Conservation (phyloP, 2,888 invertebrate species). For the Lithosia quadra region DNA sequence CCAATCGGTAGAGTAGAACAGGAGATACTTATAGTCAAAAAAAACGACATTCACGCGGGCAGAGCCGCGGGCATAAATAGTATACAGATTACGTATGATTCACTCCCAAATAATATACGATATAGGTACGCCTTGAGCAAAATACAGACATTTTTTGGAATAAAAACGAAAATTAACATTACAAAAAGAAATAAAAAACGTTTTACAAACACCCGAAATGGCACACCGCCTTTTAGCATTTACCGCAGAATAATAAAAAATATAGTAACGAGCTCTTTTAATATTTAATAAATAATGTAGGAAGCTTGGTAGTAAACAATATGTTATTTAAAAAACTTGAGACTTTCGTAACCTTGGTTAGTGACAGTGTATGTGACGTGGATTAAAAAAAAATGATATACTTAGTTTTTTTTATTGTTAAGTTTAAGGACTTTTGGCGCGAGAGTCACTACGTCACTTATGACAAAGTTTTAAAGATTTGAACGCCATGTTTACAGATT, state of each 20-base stretch:
- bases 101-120: neutral
- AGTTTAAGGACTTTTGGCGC: conserved; percentile 15
- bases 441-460: neutral
- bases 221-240: conserved; percentile 6
- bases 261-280: neutral
- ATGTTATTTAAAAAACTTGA: conserved; percentile 12
- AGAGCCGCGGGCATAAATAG: no score
- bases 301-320: conserved; percentile 14
- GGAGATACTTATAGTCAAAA: no score
- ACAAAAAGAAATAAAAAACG: conserved; percentile 6
- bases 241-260: conserved; percentile 10
- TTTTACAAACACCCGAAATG: neutral
- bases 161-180: conserved; percentile 2
- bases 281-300: conserved; percentile 20
- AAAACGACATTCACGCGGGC: no score
- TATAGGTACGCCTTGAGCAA: neutral
- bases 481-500: neutral
- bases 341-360: conserved; percentile 1
- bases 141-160: neutral
- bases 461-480: neutral
- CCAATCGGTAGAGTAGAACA: no score
- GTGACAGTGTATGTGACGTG: conserved; percentile 17
- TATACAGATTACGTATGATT: neutral
- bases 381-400: conserved; percentile 10
- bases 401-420: conserved; percentile 13